Evolutionary conservation across 1,140 invertebrate genomes (phyloP), one percentile per base, ranked within the genome.

Genomic region (Ceratosolen solmsi): DNA sequence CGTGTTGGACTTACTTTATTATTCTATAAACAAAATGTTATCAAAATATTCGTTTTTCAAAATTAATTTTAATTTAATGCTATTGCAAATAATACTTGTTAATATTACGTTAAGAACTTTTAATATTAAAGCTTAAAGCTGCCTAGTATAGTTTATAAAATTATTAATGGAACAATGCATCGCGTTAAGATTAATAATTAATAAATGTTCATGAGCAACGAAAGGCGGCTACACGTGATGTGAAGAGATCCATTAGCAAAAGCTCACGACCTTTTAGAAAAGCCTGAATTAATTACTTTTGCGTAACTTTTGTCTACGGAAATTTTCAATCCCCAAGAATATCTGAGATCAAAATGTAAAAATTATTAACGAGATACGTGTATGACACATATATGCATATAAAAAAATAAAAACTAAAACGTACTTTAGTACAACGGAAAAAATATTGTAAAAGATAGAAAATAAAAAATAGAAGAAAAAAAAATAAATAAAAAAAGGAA

Each of bases 291-390:
- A 7, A 51, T 65, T 65, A 77, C 36, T 25, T 46, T 63, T 63
- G 74, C 38, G 41, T 30, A 49, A 22, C 41, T 71, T 49, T 46
- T 25, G 65, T 22, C 25, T 30, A 76, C 41, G 54, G 11, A 36
- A 33, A 30, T 56, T 74, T 68, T 80, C 46, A n/a, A 51, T 79
- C 46, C 33, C 41, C 68, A 7, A 71, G 30, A 73, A 74, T 56
- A 38, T 70, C 36, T 82, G 74, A 82, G 80, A 82, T 82, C 65
- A 77, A 76, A 77, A 81, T 22, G 17, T 78, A 71, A 81, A 33
- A 36, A 25, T 20, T 15, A 73, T 63, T 38, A 63, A 60, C n/a
- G 38, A 80, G 49, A 80, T 51, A 60, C 38, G 56, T 25, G 25
- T 63, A 51, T 73, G 41, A 63, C 58, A 72, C 30, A 72, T 49